These are phyloP conservation scores for Jaculus jaculus DNA, from an alignment of 2,113 vertebrate genomes.

Conservation along the genomic window DNA sequence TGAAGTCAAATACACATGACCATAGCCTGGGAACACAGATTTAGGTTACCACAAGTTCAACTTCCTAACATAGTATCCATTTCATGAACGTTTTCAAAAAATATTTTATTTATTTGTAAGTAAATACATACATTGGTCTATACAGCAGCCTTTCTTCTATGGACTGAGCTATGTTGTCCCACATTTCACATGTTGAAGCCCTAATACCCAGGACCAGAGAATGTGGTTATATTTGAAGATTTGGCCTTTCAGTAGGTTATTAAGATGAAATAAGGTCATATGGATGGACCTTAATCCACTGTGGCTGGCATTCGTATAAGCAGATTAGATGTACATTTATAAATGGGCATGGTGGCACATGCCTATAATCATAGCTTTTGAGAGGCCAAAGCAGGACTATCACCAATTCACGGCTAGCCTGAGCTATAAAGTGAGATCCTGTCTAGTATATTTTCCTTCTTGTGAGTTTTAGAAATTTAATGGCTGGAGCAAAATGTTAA, in stretches of 20 bases:
- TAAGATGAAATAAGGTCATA: neutral
- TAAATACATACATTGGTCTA: neutral
- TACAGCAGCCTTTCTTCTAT: neutral
- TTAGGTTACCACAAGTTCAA: too few species aligned
- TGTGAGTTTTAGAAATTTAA: slow-evolving; percentile 41
- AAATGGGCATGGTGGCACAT: neutral
- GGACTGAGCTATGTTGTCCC: neutral
- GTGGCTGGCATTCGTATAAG: neutral
- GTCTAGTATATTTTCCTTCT: neutral
- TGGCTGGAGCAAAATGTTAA: slow-evolving; percentile 30
- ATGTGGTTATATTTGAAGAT: neutral
- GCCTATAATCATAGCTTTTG: neutral
- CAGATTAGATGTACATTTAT: neutral
- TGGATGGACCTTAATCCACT: neutral
- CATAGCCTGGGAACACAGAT: too few species aligned
- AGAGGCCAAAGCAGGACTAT: neutral
- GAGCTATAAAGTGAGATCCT: neutral
- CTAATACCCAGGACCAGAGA: neutral
- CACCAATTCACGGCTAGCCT: neutral
- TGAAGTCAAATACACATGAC: too few species aligned
- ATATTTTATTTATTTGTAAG: too few species aligned
- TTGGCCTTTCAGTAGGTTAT: neutral
- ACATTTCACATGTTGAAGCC: neutral
- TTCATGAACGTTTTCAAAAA: neutral
- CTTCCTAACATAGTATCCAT: too few species aligned